A percentile compares a stretch with the other conserved stretches of the same genome.
Conservation (phyloP, 1,140 invertebrate species). For the Coenobita brevimanus region DNA sequence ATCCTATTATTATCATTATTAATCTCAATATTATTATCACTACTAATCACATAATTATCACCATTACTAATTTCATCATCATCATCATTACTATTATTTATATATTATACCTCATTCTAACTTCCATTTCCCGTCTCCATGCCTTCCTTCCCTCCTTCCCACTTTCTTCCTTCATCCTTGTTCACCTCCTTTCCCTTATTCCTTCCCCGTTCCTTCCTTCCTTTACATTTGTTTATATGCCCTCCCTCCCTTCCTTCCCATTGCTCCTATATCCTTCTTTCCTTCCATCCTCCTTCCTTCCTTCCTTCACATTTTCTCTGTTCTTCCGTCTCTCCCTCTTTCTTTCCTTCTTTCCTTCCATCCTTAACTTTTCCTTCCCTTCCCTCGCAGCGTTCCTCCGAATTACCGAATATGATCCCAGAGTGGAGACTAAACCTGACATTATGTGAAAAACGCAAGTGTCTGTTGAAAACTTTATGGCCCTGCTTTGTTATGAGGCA, state of each 20-base stretch:
- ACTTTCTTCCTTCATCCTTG: too few species aligned
- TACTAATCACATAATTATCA: too few species aligned
- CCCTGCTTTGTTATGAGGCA: not conserved
- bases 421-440: not conserved
- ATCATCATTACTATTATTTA: too few species aligned
- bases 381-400: not conserved
- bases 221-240: not conserved
- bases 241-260: not conserved
- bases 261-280: not conserved
- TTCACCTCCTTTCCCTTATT: not conserved
- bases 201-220: not conserved
- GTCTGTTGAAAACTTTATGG: not conserved
- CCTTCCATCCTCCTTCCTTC: not conserved
- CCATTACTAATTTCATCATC: too few species aligned
- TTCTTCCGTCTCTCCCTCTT: not conserved
- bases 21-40: too few species aligned
- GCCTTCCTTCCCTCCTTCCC: too few species aligned
- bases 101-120: too few species aligned
- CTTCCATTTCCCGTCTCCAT: too few species aligned
- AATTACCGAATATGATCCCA: not conserved
- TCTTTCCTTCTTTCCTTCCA: not conserved
- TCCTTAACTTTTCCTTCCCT: not conserved
- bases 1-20: too few species aligned
- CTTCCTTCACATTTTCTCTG: not conserved
- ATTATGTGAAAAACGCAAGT: not conserved